Evolutionary conservation across 2,113 vertebrate genomes (phyloP).

Genomic region (Leucopsar rothschildi): DNA sequence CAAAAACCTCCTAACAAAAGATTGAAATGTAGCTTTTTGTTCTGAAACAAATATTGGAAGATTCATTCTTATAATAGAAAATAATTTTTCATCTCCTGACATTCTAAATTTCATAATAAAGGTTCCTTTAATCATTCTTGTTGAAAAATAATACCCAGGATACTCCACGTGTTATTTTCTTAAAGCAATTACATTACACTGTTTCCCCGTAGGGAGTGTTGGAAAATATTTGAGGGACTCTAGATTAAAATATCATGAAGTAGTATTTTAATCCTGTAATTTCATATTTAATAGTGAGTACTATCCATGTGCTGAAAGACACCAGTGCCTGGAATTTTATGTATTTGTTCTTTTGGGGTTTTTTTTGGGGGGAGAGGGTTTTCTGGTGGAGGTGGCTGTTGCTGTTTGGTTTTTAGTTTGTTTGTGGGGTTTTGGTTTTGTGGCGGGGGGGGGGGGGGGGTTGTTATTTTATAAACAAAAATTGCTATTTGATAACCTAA

Average conservation of each 20-base stretch:
- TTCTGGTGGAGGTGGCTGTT: neutral
- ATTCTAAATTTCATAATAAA: neutral
- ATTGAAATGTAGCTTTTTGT: neutral
- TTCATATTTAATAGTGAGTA: neutral
- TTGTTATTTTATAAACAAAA: too few species aligned
- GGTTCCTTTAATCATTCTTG: rapidly evolving
- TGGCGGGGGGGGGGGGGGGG: too few species aligned
- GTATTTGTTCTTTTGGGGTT: neutral
- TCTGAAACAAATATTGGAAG: neutral
- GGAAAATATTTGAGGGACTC: neutral
- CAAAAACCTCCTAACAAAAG: neutral
- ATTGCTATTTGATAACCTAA: neutral
- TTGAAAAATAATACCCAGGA: neutral
- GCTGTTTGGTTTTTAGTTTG: neutral
- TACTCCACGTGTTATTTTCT: neutral
- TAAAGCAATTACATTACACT: rapidly evolving
- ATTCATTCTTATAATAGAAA: neutral
- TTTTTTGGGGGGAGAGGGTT: neutral
- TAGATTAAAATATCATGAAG: neutral
- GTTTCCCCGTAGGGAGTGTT: neutral
- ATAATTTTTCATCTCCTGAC: neutral
- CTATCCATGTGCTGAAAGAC: neutral
- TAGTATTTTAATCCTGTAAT: neutral
- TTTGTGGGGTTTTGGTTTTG: too few species aligned
- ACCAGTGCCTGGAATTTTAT: neutral